Conservation (phyloP, 2,888 invertebrate genomes). For the Heliconius ethilla region DNA sequence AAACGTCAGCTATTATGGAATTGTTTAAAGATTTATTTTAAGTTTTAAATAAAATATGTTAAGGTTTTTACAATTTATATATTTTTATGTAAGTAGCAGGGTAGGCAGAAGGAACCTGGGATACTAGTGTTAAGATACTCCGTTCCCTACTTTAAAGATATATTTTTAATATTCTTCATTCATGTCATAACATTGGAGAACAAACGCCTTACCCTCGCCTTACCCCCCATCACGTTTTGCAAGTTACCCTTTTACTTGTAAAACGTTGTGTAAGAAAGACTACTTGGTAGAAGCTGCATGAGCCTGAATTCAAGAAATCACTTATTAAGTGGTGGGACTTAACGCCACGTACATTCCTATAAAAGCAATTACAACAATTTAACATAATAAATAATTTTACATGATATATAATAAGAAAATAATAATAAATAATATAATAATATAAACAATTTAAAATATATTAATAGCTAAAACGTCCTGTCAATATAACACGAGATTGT, state of each 20-base stretch:
- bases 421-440: background rate
- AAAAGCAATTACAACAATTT: background rate
- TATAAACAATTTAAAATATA: conserved; percentile 16
- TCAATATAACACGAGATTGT: conserved; percentile 47
- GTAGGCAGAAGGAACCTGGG: background rate
- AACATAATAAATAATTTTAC: background rate
- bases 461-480: conserved; percentile 40
- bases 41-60: too few relatives aligned
- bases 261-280: too few relatives aligned
- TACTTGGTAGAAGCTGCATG: too few relatives aligned
- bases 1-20: background rate
- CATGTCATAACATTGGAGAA: too few relatives aligned
- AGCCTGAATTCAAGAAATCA: too few relatives aligned
- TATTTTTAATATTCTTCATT: too few relatives aligned
- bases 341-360: too few relatives aligned
- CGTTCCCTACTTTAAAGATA: background rate
- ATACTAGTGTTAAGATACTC: background rate
- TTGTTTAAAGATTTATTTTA: background rate
- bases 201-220: background rate
- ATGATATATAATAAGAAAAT: too few relatives aligned
- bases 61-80: too few relatives aligned
- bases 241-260: too few relatives aligned
- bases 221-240: too few relatives aligned
- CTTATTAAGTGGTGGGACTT: too few relatives aligned
- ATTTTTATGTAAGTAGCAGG: background rate